phyloP scores from a whole-genome alignment of 2,888 invertebrate species.

The Crematogaster levior region DNA sequence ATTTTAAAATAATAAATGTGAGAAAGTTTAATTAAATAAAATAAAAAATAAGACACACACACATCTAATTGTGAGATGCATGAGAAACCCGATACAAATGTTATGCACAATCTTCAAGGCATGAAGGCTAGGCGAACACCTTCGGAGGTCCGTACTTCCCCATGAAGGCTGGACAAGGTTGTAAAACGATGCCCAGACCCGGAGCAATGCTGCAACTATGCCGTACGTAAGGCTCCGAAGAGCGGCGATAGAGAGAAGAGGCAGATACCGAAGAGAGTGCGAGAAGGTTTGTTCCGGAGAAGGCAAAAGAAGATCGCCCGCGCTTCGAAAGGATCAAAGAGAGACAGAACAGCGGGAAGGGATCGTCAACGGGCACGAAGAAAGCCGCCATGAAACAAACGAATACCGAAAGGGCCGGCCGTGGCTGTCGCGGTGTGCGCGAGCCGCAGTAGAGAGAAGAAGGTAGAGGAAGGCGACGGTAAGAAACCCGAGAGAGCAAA shows the following conservation, averaged over 20 bases:
- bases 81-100: not conserved
- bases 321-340: conserved; percentile 31
- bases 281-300: conserved; percentile 27
- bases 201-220: conserved; percentile 80
- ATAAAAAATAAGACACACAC: not conserved
- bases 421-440: conserved; percentile 67
- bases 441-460: conserved; percentile 52
- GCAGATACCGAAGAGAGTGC: conserved; percentile 58
- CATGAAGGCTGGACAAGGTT: conserved; percentile 65
- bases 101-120: not conserved
- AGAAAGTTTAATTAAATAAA: not conserved
- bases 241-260: conserved; percentile 62
- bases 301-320: conserved; percentile 50
- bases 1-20: not conserved
- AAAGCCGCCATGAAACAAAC: conserved; percentile 82
- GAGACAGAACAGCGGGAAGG: conserved; percentile 55
- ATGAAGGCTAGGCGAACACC: conserved; percentile 55
- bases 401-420: conserved; percentile 82
- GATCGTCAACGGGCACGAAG: conserved; percentile 68
- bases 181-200: conserved; percentile 72
- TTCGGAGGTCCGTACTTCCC: conserved; percentile 62
- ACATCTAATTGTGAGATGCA: not conserved
- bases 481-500: conserved; percentile 76
- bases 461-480: conserved; percentile 69
- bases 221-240: conserved; percentile 71